Percentiles rank a stretch among this genome's conserved stretches.
phyloP scores from a whole-genome alignment of 2,888 invertebrate species.

The Selenia dentaria region DNA sequence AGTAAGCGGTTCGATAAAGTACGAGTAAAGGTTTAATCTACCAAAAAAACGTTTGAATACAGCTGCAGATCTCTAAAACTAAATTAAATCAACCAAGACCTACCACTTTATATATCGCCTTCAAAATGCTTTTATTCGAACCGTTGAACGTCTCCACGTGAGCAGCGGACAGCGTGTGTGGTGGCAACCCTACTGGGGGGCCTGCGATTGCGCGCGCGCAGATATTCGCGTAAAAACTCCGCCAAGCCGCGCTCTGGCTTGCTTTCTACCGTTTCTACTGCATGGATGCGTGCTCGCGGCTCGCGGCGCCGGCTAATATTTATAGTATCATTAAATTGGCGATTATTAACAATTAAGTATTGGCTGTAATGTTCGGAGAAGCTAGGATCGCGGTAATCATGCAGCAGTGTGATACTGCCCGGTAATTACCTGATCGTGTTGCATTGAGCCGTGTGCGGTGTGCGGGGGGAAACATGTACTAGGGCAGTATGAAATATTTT shows the following conservation, averaged over 20 bases:
- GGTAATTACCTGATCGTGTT: not conserved
- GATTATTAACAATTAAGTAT: constrained; percentile 12
- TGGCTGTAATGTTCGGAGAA: not conserved
- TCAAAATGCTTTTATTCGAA: not conserved
- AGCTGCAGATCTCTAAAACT: too few relatives aligned
- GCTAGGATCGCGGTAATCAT: not conserved
- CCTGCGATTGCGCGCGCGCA: constrained; percentile 38
- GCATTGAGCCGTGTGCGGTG: too few relatives aligned
- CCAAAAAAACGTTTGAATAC: too few relatives aligned
- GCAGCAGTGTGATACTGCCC: not conserved
- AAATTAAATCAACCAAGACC: too few relatives aligned
- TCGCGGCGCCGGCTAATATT: constrained; percentile 9
- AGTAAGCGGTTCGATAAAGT: too few relatives aligned
- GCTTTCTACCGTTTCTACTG: constrained; percentile 75
- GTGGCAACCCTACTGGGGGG: constrained; percentile 20
- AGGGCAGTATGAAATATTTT: too few relatives aligned
- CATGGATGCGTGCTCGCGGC: constrained; percentile 65
- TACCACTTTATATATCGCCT: too few relatives aligned
- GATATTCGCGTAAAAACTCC: constrained; percentile 62
- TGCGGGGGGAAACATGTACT: too few relatives aligned
- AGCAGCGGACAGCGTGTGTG: constrained; percentile 4
- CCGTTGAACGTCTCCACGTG: not conserved
- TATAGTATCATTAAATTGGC: constrained; percentile 19
- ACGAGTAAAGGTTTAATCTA: too few relatives aligned
- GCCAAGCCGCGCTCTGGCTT: constrained; percentile 30